A percentile compares a stretch with the other conserved stretches of the same genome.
Evolutionary conservation across 1,140 invertebrate genomes (phyloP).

Genomic region (Cyclina sinensis): DNA sequence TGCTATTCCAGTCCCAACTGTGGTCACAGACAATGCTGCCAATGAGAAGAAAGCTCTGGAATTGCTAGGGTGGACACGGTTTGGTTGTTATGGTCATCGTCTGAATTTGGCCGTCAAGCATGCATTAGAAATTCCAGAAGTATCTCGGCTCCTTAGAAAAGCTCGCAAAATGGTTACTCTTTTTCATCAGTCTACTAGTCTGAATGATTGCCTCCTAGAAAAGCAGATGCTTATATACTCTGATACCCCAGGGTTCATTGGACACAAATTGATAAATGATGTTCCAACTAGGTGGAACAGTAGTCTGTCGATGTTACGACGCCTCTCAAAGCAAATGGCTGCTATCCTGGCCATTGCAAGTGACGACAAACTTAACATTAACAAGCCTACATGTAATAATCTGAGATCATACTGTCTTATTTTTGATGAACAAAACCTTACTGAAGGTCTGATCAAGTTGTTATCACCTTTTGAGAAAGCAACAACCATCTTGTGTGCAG

Average conservation of each 20-base stretch:
- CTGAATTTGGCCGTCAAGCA: conserved; percentile 55
- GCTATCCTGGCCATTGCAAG: conserved; percentile 54
- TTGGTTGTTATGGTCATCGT: conserved; percentile 64
- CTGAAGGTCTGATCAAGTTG: conserved; percentile 29
- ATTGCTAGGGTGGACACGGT: conserved; percentile 27
- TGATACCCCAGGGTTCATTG: not conserved
- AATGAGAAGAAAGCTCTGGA: conserved; percentile 52
- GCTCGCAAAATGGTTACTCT: conserved; percentile 31
- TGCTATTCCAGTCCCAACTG: conserved; percentile 2
- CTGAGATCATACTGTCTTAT: conserved; percentile 13
- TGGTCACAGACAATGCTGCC: conserved; percentile 58
- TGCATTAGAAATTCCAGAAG: conserved; percentile 40
- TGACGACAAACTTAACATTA: conserved; percentile 30
- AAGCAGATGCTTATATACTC: conserved; percentile 19
- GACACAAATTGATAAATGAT: conserved; percentile 50
- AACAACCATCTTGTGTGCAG: conserved; percentile 47
- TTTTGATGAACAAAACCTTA: conserved; percentile 58
- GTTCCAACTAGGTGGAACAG: conserved; percentile 52
- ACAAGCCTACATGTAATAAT: conserved; percentile 32
- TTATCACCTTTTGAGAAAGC: conserved; percentile 55
- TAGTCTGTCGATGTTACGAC: conserved; percentile 36
- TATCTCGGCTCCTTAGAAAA: conserved; percentile 24
- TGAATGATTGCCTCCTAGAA: conserved; percentile 18
- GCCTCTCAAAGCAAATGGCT: conserved; percentile 41
- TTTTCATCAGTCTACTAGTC: conserved; percentile 55